These are phyloP conservation scores for Hyperoplus lanceolatus DNA, from an alignment of 2,797 vertebrate species.

Conservation along the genomic window DNA sequence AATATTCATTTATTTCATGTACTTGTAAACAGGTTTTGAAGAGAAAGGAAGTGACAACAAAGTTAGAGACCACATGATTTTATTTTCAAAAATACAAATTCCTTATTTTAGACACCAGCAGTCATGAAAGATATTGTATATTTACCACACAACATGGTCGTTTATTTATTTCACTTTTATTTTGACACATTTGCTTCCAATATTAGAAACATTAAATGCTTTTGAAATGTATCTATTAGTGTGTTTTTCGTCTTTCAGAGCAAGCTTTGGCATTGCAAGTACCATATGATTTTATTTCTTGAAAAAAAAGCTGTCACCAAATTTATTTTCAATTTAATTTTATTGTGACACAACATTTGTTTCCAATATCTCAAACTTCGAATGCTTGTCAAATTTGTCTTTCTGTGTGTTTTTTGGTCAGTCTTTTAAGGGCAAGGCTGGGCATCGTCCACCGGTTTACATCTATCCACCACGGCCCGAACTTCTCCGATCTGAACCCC, in stretches of 20 bases:
- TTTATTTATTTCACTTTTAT: neutral
- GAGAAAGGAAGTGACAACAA: neutral
- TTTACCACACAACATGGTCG: neutral
- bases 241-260: slow-evolving; percentile 43
- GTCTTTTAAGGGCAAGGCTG: slow-evolving; percentile 76
- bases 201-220: slow-evolving; percentile 9
- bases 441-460: slow-evolving; percentile 80
- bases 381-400: neutral
- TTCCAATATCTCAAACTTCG: slow-evolving; percentile 7
- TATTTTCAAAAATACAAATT: neutral
- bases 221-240: fast-evolving
- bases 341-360: slow-evolving; percentile 23
- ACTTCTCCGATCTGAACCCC: slow-evolving; percentile 86
- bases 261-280: slow-evolving; percentile 82
- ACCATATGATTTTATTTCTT: too few relatives aligned
- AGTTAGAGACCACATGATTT: neutral
- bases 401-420: neutral
- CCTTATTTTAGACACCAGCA: neutral
- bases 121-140: neutral
- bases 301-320: too few relatives aligned
- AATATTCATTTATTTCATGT: neutral
- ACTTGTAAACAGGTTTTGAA: neutral
- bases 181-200: slow-evolving; percentile 17
- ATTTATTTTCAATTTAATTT: neutral
- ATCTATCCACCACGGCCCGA: slow-evolving; percentile 81